These are phyloP conservation scores for Zaprionus camerounensis DNA, from an alignment of 1,140 invertebrate species.

Conservation along the genomic window DNA sequence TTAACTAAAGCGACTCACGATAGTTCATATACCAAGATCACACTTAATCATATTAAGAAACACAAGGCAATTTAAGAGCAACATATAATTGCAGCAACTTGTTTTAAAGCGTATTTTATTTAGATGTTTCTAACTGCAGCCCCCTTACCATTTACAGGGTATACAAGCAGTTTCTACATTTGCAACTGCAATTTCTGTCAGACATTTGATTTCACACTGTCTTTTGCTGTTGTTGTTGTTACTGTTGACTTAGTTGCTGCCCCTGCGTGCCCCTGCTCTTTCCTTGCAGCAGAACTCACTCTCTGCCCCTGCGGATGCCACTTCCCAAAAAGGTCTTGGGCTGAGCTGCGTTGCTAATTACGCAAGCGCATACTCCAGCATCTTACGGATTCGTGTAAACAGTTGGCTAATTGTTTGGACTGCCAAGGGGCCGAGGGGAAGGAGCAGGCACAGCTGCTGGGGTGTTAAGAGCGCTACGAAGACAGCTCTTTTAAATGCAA, in stretches of 20 bases:
- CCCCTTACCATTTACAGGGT: slow-evolving; percentile 3
- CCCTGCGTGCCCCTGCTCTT: slow-evolving; percentile 1
- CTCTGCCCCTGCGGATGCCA: not conserved
- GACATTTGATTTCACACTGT: slow-evolving; percentile 35
- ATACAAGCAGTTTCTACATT: slow-evolving; percentile 22
- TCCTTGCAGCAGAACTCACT: not conserved
- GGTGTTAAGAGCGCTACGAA: slow-evolving; percentile 56
- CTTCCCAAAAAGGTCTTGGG: not conserved
- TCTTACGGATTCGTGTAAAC: slow-evolving; percentile 61
- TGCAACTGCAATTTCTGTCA: slow-evolving; percentile 33
- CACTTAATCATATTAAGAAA: too few relatives aligned
- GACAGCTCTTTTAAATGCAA: slow-evolving; percentile 75
- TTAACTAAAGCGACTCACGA: too few relatives aligned
- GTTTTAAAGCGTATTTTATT: not conserved
- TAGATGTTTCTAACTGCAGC: not conserved
- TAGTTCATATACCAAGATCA: too few relatives aligned
- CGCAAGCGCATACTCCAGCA: slow-evolving; percentile 52
- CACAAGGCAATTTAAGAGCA: too few relatives aligned
- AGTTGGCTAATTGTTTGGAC: slow-evolving; percentile 72
- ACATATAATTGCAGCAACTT: too few relatives aligned
- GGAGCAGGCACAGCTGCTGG: slow-evolving; percentile 10
- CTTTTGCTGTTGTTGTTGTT: slow-evolving; percentile 10
- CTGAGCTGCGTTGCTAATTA: slow-evolving; percentile 62
- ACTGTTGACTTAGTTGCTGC: slow-evolving; percentile 53
- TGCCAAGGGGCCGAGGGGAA: not conserved